Percentiles rank a stretch among this genome's conserved stretches.
Conservation (phyloP, 2,113 vertebrate species). For the Chloropsis cyanopogon region DNA sequence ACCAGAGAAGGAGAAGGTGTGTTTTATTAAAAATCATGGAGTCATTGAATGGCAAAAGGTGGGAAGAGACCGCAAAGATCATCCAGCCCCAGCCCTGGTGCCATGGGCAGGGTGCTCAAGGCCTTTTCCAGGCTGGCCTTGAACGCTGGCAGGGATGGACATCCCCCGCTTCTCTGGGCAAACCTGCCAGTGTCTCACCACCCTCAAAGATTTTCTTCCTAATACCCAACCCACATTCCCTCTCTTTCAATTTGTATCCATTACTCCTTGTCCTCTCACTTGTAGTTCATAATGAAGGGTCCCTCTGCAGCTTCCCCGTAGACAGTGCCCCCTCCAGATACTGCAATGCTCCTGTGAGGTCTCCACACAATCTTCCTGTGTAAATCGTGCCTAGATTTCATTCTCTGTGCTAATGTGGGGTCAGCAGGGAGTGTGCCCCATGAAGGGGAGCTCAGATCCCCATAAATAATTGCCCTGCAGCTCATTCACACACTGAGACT, state of each 20-base stretch:
- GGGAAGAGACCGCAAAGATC: not conserved
- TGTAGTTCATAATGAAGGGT: not conserved
- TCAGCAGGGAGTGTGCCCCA: rapidly evolving
- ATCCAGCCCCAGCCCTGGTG: not conserved
- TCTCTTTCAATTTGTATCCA: not conserved
- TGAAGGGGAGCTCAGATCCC: not conserved
- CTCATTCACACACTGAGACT: not conserved
- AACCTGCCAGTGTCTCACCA: not conserved
- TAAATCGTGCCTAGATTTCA: rapidly evolving
- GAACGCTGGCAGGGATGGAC: too few species aligned
- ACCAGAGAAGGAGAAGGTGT: too few species aligned
- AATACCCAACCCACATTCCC: too few species aligned
- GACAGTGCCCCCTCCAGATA: too few species aligned
- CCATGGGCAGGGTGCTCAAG: too few species aligned
- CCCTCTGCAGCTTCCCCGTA: not conserved
- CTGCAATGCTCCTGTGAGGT: too few species aligned
- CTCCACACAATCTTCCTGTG: not conserved
- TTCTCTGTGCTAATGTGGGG: not conserved
- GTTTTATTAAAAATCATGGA: not conserved
- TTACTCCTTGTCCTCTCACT: not conserved
- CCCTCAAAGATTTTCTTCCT: not conserved
- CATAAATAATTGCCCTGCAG: not conserved
- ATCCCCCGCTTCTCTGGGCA: not conserved
- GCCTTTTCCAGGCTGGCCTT: not conserved
- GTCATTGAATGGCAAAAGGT: not conserved